Base-by-base conservation (phyloP, 2,113 vertebrate genomes). In the Xiphias gladius region DNA sequence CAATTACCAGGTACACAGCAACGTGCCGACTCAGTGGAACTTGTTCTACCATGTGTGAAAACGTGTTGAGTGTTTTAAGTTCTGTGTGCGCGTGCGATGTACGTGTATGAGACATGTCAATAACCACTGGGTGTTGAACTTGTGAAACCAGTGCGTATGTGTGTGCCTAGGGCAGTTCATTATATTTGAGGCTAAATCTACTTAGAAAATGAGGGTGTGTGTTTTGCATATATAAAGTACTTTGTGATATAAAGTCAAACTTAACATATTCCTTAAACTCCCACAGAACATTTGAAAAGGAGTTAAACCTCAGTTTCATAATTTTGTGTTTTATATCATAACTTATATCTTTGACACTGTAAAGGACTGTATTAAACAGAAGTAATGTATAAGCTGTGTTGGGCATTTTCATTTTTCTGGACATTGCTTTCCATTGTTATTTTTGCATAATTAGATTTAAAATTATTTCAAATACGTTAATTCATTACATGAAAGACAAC, bases 1-100 rank as follows among this genome's bases (percentile, higher is more conserved):
- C 74, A 76, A 73, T 87, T 85, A 89, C 50, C 68, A 66, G 63
- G 61, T 43, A 7, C 0, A 2, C 26, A 73, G 55, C 17, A 76
- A 79, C 73, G 12, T 0, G 67, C 63, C 1, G 62, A 82, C 41
- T 79, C 71, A 32, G 73, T 8, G 37, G 13, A 74, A 67, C 73
- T 62, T n/a, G 76, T 82, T 43, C 76, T 48, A 41, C 26, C 39
- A 1, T 30, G 68, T 73, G 69, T 61, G 66, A 66, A 46, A 75
- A 74, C 17, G 16, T 50, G 13, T 46, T 50, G 4, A 10, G 50
- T 2, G 19, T 20, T 17, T 6, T 3, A 9, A 39, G 8, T 5
- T 52, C 17, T 22, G 57, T 30, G 30, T 20, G 43, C 11, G 57
- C 19, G 54, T 17, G 39, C 17, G 10, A 43, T 24, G 55, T 20